These are phyloP conservation scores for Heliconius ismenius DNA, from an alignment of 2,888 invertebrate genomes.

Conservation along the genomic window DNA sequence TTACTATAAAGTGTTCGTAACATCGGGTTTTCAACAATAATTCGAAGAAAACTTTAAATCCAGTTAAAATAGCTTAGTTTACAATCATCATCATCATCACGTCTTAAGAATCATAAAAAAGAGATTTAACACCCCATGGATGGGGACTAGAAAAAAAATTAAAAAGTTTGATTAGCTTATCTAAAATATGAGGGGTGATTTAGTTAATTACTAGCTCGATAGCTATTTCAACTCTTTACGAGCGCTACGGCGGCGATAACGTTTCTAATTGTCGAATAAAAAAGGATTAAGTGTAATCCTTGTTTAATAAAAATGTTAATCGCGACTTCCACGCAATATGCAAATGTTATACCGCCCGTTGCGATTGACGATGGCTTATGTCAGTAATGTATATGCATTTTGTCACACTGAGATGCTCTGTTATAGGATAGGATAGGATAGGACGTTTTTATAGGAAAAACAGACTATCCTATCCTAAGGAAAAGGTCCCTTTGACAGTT, in stretches of 20 bases:
- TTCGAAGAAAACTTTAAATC: background rate
- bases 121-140: constrained; percentile 60
- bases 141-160: constrained; percentile 50
- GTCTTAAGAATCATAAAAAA: constrained; percentile 43
- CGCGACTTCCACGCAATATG: constrained; percentile 75
- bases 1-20: too few relatives aligned
- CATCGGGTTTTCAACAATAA: too few relatives aligned
- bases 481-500: too few relatives aligned
- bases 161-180: constrained; percentile 65
- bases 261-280: constrained; percentile 81
- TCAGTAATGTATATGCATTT: constrained; percentile 40
- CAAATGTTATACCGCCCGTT: constrained; percentile 69
- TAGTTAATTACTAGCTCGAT: constrained; percentile 73
- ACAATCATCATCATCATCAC: background rate
- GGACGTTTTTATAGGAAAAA: background rate
- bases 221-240: constrained; percentile 80
- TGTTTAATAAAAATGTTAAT: constrained; percentile 82
- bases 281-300: constrained; percentile 79
- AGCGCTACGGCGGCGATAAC: constrained; percentile 72
- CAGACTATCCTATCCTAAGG: too few relatives aligned
- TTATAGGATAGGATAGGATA: background rate
- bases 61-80: background rate
- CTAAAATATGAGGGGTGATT: constrained; percentile 65
- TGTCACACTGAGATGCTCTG: constrained; percentile 31
- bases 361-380: constrained; percentile 54